Evolutionary conservation across 2,797 vertebrate genomes (phyloP), one percentile per base, ranked within the genome.

Genomic region (Sorex maritimensis): DNA sequence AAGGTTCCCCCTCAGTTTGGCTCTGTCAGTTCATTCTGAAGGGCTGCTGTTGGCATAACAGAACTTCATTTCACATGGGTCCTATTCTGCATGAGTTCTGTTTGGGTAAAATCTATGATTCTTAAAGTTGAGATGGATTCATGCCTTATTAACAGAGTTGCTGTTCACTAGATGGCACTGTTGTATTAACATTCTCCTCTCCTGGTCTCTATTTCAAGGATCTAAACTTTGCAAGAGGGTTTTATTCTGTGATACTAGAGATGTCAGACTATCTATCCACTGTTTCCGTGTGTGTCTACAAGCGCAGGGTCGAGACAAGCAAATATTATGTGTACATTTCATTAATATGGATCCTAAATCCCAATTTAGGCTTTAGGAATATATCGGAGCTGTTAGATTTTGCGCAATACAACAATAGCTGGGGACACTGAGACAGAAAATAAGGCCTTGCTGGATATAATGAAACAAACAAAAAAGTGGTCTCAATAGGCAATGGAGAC

Each of bases 81-180:
- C 21, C 67, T 80, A 5, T 89, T 93, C 49, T 13, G n/a, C 19
- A 8, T 10, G 30, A 46, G 14, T 41, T 77, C 52, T 75, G 8
- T 75, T 52, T 78, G 67, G 41, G 44, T 81, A 78, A 84, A 79
- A 89, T 49, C 13, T n/a, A 23, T 30, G 41, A 30, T 30, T 81
- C 46, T 94, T 46, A 63, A 30, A 74, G 10, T 75, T 89, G 49
- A 46, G 41, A 41, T 19, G 65, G 7, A 67, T 28, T 28, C 28
- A 26, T 28, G 7, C 2, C 65, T 67, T 67, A 28, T 67, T 24
- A 7, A 67, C 28, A 19, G 83, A 26, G 17, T 83, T 77, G 23
- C 17, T 0, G 2, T 69, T 95, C 97, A 90, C 96, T 97, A 97
- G 97, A 97, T 97, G 97, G 97, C 96, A 82, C 79, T 96, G 90